Evolutionary conservation across 2,888 invertebrate species (phyloP), one percentile per base, ranked within the genome.

Genomic region (Drosophila hamatofila): DNA sequence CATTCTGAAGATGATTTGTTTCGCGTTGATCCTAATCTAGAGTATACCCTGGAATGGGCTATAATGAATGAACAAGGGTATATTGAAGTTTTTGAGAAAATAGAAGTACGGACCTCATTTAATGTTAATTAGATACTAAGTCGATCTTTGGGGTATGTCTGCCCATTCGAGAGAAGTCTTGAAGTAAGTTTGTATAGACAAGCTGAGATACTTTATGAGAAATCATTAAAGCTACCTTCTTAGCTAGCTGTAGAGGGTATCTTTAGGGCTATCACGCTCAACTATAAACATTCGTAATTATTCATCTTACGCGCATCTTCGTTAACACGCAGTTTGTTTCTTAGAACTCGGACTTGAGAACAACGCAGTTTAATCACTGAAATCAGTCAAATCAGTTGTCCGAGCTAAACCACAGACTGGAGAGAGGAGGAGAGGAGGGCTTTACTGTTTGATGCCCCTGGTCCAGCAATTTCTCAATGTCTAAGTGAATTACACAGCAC

Each of bases 391-490:
- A 78, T 81, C 76, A 65, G 57, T 33, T 61, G 41, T 46, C 58
- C 59, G 23, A 27, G 55, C 48, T 69, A 59, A 80, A 72, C 80
- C 80, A 61, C 80, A 78, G 48, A 23, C 6, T 18, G 9, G 16
- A 16, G 23, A n/a, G 37, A 52, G 46, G 5, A 9, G 9, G 14
- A 12, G 23, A n/a, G 39, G 52, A n/a, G 44, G 61, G 51, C 74
- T 54, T 60, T 72, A 60, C 52, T 52, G 49, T 51, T 46, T 67
- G 57, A 58, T 41, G 48, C 12, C 6, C 59, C 49, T 73, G 77
- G 80, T 80, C 81, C 80, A 81, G 82, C 74, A 82, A 88, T 86
- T 79, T 79, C 68, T 86, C 88, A 87, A 82, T 79, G 88, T 87
- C 88, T 77, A 18, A 37, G 33, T 30, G 71, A 72, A 85, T 85